These are phyloP conservation scores for Montipora capitata DNA, from an alignment of 92 coral and sea anemone genomes.

Conservation along the genomic window DNA sequence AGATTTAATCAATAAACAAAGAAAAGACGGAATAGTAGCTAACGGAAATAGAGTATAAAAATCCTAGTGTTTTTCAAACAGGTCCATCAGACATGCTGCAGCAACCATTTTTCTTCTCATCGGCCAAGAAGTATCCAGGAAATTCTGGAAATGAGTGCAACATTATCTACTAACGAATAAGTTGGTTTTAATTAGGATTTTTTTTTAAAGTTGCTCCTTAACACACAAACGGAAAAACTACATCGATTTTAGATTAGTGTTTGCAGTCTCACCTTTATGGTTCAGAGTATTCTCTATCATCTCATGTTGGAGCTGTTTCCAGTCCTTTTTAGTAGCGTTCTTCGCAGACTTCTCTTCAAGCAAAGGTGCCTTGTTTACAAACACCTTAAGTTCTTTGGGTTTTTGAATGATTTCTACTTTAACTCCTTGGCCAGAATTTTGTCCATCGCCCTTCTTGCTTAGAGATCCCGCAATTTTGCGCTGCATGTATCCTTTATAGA, in stretches of 20 bases:
- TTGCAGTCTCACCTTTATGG: conserved; percentile 5
- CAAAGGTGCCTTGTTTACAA: conserved; percentile 12
- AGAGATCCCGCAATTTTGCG: neutral
- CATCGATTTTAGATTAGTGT: too few species aligned
- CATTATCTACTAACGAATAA: too few species aligned
- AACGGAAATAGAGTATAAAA: too few species aligned
- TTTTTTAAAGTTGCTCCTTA: too few species aligned
- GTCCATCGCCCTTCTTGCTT: neutral
- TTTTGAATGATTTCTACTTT: conserved; percentile 34
- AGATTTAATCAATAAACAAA: too few species aligned
- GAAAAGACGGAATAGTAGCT: too few species aligned
- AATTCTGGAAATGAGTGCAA: too few species aligned
- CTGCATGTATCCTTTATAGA: neutral
- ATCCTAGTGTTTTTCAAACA: too few species aligned
- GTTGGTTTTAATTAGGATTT: neutral
- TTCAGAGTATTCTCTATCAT: neutral
- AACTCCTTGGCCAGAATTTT: neutral
- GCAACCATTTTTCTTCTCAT: too few species aligned
- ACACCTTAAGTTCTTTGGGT: conserved; percentile 29
- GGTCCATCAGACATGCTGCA: neutral
- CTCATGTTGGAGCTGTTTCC: conserved; percentile 23
- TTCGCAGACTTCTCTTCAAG: neutral
- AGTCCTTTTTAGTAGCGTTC: neutral
- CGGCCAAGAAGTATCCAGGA: too few species aligned
- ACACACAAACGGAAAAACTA: too few species aligned